Evolutionary conservation across 92 coral and sea anemone species (phyloP).

Genomic region (Pocillopora meandrina): DNA sequence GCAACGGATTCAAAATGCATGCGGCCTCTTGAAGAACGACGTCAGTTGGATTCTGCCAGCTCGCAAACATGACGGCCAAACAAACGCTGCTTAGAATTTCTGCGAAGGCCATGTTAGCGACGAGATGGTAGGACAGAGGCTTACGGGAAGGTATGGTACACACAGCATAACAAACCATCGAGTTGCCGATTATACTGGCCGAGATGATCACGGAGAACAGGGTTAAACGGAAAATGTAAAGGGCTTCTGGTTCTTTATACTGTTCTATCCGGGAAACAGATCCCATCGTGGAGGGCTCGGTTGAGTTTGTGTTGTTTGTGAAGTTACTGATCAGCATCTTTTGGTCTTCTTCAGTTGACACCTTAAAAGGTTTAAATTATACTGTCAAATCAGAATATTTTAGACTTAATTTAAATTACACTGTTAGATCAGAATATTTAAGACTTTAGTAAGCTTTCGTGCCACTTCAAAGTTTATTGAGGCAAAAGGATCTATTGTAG

Average conservation of each 20-base stretch:
- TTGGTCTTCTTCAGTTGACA: not conserved
- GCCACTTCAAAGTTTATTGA: no score
- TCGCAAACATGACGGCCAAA: constrained; percentile 39
- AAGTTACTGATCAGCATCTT: not conserved
- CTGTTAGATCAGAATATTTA: not conserved
- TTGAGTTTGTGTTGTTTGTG: not conserved
- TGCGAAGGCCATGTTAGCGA: constrained; percentile 61
- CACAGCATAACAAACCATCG: constrained; percentile 49
- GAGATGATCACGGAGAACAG: constrained; percentile 37
- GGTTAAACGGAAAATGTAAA: constrained; percentile 36
- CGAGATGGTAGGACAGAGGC: constrained; percentile 64
- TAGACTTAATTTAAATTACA: not conserved
- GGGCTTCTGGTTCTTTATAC: constrained; percentile 27
- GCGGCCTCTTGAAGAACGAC: constrained; percentile 9
- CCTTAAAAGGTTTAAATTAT: not conserved
- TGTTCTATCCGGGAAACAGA: not conserved
- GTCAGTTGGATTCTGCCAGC: not conserved
- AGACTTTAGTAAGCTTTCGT: no score
- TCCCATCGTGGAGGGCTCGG: not conserved
- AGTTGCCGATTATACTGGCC: constrained; percentile 59
- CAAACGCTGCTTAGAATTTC: constrained; percentile 49
- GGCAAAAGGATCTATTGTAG: no score
- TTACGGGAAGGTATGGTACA: constrained; percentile 33
- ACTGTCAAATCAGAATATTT: not conserved
- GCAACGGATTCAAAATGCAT: constrained; percentile 49